Evolutionary conservation across 2,888 invertebrate genomes (phyloP).

Genomic region (Syrista parreyssii): DNA sequence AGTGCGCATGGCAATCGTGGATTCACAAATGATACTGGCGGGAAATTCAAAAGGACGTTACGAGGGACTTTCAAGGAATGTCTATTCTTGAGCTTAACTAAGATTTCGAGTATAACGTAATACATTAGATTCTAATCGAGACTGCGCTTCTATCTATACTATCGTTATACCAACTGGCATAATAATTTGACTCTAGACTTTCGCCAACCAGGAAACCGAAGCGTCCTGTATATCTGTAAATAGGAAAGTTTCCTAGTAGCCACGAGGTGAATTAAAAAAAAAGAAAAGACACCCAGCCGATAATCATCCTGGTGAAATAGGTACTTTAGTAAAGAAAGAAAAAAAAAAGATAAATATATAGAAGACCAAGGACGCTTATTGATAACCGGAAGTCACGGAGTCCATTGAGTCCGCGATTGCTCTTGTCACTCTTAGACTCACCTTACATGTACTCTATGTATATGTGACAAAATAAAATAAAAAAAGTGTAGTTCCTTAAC

Average conservation of each 20-base stretch:
- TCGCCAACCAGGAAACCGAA: not conserved
- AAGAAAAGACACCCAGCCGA: not conserved
- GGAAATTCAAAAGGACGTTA: not conserved
- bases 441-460: constrained; percentile 23
- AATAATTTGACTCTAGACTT: not conserved
- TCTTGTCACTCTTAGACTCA: not conserved
- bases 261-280: not conserved
- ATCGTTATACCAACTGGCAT: not conserved
- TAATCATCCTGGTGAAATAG: not conserved
- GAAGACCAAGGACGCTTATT: not conserved
- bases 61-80: constrained; percentile 4
- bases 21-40: not conserved
- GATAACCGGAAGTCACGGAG: not conserved
- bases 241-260: not conserved
- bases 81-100: constrained; percentile 8
- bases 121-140: not conserved
- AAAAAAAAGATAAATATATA: not conserved
- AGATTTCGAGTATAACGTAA: not conserved
- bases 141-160: not conserved
- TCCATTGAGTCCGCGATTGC: not conserved
- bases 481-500: constrained; percentile 24
- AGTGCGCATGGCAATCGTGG: not conserved
- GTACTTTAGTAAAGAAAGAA: not conserved
- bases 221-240: not conserved
- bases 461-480: constrained; percentile 25